A percentile compares a stretch with the other conserved stretches of the same genome.
Evolutionary conservation across 2,797 vertebrate genomes (phyloP).

Genomic region (Propithecus perrieri): DNA sequence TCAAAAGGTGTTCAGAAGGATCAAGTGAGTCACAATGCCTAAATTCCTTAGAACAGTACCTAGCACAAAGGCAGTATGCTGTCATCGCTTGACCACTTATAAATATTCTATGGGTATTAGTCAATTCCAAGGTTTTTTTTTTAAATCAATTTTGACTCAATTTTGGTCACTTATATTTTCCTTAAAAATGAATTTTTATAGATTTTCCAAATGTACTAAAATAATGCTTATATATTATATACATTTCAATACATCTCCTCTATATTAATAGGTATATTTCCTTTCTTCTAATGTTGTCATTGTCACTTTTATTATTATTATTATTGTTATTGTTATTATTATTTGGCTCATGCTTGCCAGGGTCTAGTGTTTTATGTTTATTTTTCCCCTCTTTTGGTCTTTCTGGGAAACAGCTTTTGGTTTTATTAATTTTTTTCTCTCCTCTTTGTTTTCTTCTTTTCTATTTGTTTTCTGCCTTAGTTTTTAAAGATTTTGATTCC

Average conservation of each 20-base stretch:
- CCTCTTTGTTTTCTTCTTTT: neutral
- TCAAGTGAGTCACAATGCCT: neutral
- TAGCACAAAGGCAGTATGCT: no score
- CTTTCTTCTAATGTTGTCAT: neutral
- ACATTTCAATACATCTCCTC: neutral
- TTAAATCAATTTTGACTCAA: neutral
- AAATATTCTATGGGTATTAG: neutral
- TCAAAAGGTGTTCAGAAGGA: neutral
- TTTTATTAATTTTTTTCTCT: neutral
- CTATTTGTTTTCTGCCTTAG: neutral
- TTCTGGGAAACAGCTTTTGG: neutral
- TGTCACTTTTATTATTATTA: neutral
- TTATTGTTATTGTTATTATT: neutral
- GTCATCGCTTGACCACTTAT: neutral
- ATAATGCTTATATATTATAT: neutral
- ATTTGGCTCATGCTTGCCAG: neutral
- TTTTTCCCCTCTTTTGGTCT: neutral
- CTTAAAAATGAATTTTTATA: neutral
- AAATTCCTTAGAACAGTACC: rapidly evolving
- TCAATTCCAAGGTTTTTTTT: neutral
- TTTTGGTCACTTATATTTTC: neutral
- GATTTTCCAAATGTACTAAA: neutral
- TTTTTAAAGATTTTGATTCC: neutral
- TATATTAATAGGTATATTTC: neutral
- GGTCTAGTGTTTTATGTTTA: neutral